Conservation (phyloP, 1,140 invertebrate genomes). For the Caenorhabditis latens region DNA sequence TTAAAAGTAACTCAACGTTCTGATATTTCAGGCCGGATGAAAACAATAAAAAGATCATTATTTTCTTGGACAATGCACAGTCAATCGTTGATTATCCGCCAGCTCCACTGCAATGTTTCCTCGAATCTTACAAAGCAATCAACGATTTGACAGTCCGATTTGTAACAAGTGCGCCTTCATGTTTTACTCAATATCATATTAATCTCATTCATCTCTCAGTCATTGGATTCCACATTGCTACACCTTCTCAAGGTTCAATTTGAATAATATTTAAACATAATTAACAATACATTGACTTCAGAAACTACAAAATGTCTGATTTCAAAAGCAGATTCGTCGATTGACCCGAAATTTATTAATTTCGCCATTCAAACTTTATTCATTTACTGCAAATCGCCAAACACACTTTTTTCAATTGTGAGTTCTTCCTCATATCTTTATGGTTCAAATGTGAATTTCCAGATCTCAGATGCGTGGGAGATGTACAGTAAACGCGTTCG, state of each 20-base stretch:
- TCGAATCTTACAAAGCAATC: slow-evolving; percentile 10
- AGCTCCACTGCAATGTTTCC: slow-evolving; percentile 21
- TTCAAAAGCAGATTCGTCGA: neutral
- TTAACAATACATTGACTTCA: neutral
- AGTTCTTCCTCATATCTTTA: neutral
- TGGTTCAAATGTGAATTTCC: neutral
- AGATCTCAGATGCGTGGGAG: slow-evolving; percentile 27
- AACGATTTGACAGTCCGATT: slow-evolving; percentile 12
- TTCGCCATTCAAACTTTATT: slow-evolving; percentile 11
- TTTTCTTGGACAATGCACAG: slow-evolving; percentile 32
- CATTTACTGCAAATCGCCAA: slow-evolving; percentile 14
- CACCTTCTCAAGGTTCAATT: neutral
- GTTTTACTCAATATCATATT: slow-evolving; percentile 16
- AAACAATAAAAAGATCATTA: neutral
- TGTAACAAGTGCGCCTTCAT: slow-evolving; percentile 33
- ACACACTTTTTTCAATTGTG: slow-evolving; percentile 4
- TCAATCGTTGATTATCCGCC: slow-evolving; percentile 20
- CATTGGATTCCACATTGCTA: slow-evolving; percentile 9
- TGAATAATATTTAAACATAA: neutral
- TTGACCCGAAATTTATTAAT: slow-evolving; percentile 7
- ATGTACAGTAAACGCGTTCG: neutral
- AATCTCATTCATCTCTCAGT: slow-evolving; percentile 2
- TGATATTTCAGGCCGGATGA: slow-evolving; percentile 20
- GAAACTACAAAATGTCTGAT: neutral
- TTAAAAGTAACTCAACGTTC: neutral